Evolutionary conservation across 2,113 vertebrate species (phyloP).

Genomic region (Shinisaurus crocodilurus): DNA sequence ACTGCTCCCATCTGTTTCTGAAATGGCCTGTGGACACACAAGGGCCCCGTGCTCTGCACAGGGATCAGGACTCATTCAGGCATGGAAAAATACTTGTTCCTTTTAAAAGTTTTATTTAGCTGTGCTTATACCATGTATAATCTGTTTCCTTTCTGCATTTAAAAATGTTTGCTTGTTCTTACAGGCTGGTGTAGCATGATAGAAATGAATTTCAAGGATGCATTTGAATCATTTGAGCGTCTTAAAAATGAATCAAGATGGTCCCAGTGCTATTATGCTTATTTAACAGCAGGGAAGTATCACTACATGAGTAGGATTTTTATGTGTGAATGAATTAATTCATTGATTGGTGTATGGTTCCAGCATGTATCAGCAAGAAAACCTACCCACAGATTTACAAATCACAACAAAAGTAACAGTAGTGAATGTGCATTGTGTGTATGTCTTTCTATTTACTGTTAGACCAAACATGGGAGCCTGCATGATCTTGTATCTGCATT

Average conservation of each 20-base stretch:
- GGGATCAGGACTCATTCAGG: neutral
- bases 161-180: slow-evolving; percentile 31
- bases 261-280: slow-evolving; percentile 99
- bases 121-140: neutral
- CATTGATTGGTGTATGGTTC: neutral
- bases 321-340: neutral
- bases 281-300: slow-evolving; percentile 91
- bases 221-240: slow-evolving; percentile 89
- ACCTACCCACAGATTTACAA: neutral
- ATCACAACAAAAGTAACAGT: neutral
- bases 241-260: slow-evolving; percentile 97
- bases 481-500: neutral
- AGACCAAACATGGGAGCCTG: neutral
- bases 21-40: neutral
- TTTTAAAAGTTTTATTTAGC: neutral
- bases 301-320: fast-evolving
- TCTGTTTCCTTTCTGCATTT: neutral
- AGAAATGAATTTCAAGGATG: slow-evolving; percentile 96
- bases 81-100: neutral
- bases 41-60: neutral
- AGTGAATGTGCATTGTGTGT: neutral
- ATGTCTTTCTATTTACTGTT: neutral
- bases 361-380: neutral
- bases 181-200: slow-evolving; percentile 99
- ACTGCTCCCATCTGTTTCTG: neutral